Evolutionary conservation across 2,888 invertebrate species (phyloP), one percentile per base, ranked within the genome.

Genomic region (Mythimna vitellina): DNA sequence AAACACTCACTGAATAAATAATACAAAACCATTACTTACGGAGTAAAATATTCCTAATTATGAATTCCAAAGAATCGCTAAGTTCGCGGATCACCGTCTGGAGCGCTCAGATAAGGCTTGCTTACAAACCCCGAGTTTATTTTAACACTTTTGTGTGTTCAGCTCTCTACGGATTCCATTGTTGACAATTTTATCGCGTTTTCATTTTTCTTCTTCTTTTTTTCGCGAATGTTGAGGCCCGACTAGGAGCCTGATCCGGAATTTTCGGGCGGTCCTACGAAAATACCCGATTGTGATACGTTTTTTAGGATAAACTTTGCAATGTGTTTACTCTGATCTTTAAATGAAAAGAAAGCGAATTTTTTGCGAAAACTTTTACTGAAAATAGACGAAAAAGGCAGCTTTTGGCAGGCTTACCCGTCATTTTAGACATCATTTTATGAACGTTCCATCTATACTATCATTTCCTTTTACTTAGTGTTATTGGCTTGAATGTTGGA

Each of bases 81-180:
- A 87, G 88, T 84, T 84, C 70, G 87, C 85, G 83, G 89, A 91
- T 91, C 87, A 87, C 86, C 87, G 91, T 87, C 92, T 93, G 93
- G 85, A 76, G 84, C 82, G 80, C 77, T 85, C 86, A 87, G 94
- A 94, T 94, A 94, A 93, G 89, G 86, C 83, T 88, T 92, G 91
- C 93, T 93, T 91, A 92, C 91, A 89, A 88, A 88, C 81, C 79
- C 78, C 72, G 76, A 84, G 86, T 87, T 89, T 90, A 88, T 87
- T 89, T 84, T 85, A 86, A 88, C 89, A 86, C 88, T 90, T 90
- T 88, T 90, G 89, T 90, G 81, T 86, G 88, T 88, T 87, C 85
- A 82, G 85, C 84, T 83, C 79, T 87, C 86, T 78, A 76, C 81
- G 82, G 83, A 80, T 82, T 83, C 80, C 81, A 89, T 88, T 88